These are phyloP conservation scores for Heliconius melpomene DNA, from an alignment of 1,140 invertebrate species.

Conservation along the genomic window DNA sequence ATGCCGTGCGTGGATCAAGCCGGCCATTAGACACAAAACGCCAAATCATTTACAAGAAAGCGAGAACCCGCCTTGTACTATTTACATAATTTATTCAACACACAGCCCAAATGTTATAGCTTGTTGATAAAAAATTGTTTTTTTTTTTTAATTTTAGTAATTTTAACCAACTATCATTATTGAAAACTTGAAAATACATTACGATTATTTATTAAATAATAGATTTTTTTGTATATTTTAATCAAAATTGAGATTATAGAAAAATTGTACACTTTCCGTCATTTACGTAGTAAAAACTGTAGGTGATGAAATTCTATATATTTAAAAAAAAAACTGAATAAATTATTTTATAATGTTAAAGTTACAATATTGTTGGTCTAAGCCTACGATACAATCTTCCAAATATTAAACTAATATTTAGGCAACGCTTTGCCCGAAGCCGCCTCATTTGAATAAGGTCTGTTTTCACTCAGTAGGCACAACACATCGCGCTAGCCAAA, in stretches of 20 bases:
- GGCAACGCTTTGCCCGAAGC: conserved; percentile 78
- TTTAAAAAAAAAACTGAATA: too few relatives aligned
- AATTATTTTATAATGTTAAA: conserved; percentile 22
- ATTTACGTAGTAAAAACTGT: too few relatives aligned
- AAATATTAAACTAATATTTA: conserved; percentile 82
- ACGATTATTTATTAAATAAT: too few relatives aligned
- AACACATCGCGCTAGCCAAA: neutral
- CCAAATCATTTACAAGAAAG: conserved; percentile 80
- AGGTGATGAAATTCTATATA: too few relatives aligned
- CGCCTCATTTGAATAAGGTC: conserved; percentile 79
- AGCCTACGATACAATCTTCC: conserved; percentile 71
- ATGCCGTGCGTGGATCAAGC: conserved; percentile 56
- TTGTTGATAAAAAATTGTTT: conserved; percentile 28
- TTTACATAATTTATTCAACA: conserved; percentile 79
- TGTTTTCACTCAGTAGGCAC: conserved; percentile 49
- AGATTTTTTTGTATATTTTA: too few relatives aligned
- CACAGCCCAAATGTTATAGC: conserved; percentile 52
- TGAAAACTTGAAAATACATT: neutral
- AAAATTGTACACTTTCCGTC: too few relatives aligned
- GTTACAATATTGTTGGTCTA: conserved; percentile 57
- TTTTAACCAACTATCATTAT: neutral
- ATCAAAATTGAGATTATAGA: too few relatives aligned
- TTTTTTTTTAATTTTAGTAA: neutral
- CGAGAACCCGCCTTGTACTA: conserved; percentile 73
- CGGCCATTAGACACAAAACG: conserved; percentile 73